Evolutionary conservation across 2,888 invertebrate species (phyloP).

Genomic region (Hypomecis atomaria): DNA sequence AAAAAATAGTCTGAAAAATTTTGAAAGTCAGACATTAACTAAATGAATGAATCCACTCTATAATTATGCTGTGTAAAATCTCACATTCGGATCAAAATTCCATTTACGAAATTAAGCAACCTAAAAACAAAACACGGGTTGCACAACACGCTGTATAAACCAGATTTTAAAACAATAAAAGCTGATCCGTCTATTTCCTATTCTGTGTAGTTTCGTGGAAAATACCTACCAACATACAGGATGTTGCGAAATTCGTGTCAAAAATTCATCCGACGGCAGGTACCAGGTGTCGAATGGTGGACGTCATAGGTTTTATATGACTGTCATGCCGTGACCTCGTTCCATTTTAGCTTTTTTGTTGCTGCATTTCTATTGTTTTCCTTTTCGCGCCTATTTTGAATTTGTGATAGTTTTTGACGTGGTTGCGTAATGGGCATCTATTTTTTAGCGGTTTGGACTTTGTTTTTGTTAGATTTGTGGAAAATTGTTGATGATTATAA

Average conservation of each 20-base stretch:
- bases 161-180: slow-evolving; percentile 15
- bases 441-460: background rate
- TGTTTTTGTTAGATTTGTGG: background rate
- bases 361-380: slow-evolving; percentile 8
- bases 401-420: slow-evolving; percentile 6
- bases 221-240: slow-evolving; percentile 27
- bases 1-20: too few relatives aligned
- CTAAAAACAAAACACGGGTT: background rate
- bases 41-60: background rate
- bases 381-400: slow-evolving; percentile 13
- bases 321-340: slow-evolving; percentile 29
- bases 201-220: slow-evolving; percentile 19
- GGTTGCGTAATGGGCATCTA: slow-evolving; percentile 10
- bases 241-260: slow-evolving; percentile 38
- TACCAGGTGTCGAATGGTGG: slow-evolving; percentile 40
- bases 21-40: too few relatives aligned
- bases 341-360: slow-evolving; percentile 22
- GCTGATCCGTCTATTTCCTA: slow-evolving; percentile 8
- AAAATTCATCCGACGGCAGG: slow-evolving; percentile 40
- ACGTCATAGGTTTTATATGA: slow-evolving; percentile 27
- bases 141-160: slow-evolving; percentile 5
- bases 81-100: background rate
- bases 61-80: background rate
- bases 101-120: slow-evolving; percentile 2
- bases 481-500: too few relatives aligned